These are phyloP conservation scores for Tupaia chinensis DNA, from an alignment of 2,113 vertebrate genomes.

Conservation along the genomic window DNA sequence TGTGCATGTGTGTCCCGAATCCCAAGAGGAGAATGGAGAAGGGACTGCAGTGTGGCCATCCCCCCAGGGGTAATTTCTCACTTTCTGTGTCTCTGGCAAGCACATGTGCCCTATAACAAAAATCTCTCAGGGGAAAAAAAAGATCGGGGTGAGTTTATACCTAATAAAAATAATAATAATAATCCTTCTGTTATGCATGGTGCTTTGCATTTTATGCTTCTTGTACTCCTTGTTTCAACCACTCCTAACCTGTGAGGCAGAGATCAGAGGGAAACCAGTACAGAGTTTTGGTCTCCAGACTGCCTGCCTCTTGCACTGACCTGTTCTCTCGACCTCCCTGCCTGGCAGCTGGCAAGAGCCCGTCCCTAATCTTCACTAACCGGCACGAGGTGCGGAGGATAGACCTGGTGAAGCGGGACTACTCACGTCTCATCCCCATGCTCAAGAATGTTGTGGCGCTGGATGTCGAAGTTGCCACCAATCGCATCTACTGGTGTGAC, in stretches of 20 bases:
- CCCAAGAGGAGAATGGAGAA: no score
- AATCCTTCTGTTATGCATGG: background rate
- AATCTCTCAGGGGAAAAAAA: no score
- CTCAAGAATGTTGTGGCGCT: conserved; percentile 97
- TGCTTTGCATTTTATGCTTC: background rate
- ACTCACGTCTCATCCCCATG: conserved; percentile 94
- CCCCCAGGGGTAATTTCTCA: no score
- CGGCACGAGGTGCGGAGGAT: conserved; percentile 97
- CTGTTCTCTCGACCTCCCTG: background rate
- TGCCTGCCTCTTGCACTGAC: conserved; percentile 19
- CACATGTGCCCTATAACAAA: no score
- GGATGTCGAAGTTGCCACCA: conserved; percentile 96
- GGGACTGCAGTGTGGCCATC: no score
- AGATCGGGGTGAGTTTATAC: background rate
- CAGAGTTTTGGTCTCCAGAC: background rate
- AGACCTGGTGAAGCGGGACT: conserved; percentile 95
- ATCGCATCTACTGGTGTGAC: conserved; percentile 99
- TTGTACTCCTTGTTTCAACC: background rate
- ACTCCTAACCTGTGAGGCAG: background rate
- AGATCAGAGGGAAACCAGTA: background rate
- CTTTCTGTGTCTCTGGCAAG: no score
- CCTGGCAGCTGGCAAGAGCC: conserved; percentile 91
- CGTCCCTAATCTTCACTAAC: conserved; percentile 97
- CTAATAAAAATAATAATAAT: background rate
- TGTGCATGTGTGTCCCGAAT: no score